Evolutionary conservation across 2,797 vertebrate genomes (phyloP).

Genomic region (Champsocephalus esox): DNA sequence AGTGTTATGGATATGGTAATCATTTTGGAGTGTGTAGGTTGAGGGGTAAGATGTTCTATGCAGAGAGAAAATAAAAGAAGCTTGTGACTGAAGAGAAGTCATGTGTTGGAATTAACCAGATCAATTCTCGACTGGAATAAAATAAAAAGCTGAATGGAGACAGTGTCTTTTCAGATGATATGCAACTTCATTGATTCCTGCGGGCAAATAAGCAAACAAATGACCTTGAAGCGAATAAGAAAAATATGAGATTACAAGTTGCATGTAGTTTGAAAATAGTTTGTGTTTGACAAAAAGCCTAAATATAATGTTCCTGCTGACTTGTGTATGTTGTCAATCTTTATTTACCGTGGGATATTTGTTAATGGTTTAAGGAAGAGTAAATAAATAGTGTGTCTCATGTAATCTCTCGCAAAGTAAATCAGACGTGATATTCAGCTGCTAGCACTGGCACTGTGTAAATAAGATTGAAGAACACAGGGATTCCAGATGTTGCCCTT

Average conservation of each 20-base stretch:
- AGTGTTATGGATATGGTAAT: neutral
- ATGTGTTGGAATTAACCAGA: neutral
- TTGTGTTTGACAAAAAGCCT: neutral
- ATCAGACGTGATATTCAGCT: neutral
- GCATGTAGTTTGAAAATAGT: neutral
- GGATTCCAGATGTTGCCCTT: conserved; percentile 59
- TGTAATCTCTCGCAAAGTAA: neutral
- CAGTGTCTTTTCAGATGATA: neutral
- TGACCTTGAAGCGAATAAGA: neutral
- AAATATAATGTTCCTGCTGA: neutral
- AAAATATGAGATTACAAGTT: neutral
- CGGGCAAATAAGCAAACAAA: neutral
- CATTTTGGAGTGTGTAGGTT: neutral
- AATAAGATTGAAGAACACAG: conserved; percentile 48
- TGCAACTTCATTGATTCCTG: neutral
- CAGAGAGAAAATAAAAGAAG: conserved; percentile 5
- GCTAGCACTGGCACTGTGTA: conserved; percentile 40
- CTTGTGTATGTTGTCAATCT: neutral
- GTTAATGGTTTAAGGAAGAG: neutral
- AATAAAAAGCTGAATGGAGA: conserved; percentile 7
- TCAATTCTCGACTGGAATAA: neutral
- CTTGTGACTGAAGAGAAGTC: conserved; percentile 21
- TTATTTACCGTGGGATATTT: neutral
- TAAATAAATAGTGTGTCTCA: neutral
- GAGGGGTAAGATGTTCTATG: neutral